Base-by-base conservation (phyloP, 1,140 invertebrate species). In the Schmidtea mediterranea region DNA sequence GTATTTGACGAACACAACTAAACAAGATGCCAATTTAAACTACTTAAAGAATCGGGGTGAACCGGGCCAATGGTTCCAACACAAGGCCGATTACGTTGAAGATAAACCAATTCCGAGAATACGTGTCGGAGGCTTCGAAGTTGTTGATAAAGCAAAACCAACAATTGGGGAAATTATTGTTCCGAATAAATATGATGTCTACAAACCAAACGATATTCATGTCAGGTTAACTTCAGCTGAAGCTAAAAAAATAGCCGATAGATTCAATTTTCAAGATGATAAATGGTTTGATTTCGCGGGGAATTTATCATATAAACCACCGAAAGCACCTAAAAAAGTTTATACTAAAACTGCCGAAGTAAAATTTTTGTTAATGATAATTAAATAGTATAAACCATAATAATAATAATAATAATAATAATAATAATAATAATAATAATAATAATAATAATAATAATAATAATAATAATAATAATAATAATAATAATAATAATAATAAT, bases 201-300 rank as follows among this genome's bases (percentile, higher is more conserved):
- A 3, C 3, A 23, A 23, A 41, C 40, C 18, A 41, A 10, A 23
- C 12, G 40, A 19, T 23, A 23, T 23, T 19, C 40, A 19, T 19
- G 40, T 41, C 12, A 3, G 40, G 12, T 23, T 41, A 23, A 19
- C 18, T 23, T 6, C 18, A 6, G 40, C 10, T 19, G 40, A 41
- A 6, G 40, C 40, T 23, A 41, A 23, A 41, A 19, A 23, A 19
- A 41, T 41, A 6, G 40, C 40, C 12, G 40, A 41, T 23, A 41
- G 12, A 23, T 41, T 41, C 40, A 41, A 41, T 23, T 19, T 19
- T 23, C 40, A 41, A 23, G 40, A 41, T 6, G 40, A 41, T 23
- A 41, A 41, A 23, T 41, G 40, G 40, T 41, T 41, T 23, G 40
- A 41, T 23, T 41, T 41, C 40, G 18, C 18, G 3, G 40, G 40